phyloP scores from a whole-genome alignment of 2,113 vertebrate genomes.

The Xenus cinereus region DNA sequence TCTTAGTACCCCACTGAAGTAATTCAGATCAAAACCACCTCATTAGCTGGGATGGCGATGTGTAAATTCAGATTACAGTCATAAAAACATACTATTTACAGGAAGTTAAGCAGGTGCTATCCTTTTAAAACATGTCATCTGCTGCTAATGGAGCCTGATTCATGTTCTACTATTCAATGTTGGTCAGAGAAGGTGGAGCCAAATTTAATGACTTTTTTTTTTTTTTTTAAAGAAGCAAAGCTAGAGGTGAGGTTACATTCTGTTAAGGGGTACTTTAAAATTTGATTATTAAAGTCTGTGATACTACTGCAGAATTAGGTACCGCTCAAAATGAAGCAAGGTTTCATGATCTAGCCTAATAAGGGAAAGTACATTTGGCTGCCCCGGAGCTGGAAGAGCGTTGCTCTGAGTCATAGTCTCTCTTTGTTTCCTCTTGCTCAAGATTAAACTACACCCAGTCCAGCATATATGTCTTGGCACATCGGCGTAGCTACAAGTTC shows the following conservation, averaged over 20 bases:
- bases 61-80: not conserved
- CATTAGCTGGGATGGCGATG: not conserved
- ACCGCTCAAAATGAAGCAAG: not conserved
- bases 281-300: not conserved
- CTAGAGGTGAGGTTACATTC: not conserved
- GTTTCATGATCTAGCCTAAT: conserved; percentile 47
- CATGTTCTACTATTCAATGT: not conserved
- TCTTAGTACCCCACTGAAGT: not conserved
- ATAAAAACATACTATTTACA: not conserved
- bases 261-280: not conserved
- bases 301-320: not conserved
- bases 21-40: not conserved
- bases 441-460: not conserved
- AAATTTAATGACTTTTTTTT: not conserved
- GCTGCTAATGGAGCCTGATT: conserved; percentile 27
- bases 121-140: not conserved
- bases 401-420: conserved; percentile 49
- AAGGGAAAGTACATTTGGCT: conserved; percentile 38
- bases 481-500: not conserved
- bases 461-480: not conserved
- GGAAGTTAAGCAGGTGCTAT: not conserved
- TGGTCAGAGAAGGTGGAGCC: conserved; percentile 1
- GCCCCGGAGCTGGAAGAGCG: conserved; percentile 18
- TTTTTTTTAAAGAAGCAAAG: not conserved
- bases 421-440: conserved; percentile 42